Conservation (phyloP, 2,888 invertebrate species). For the Nasonovia ribisnigri region DNA sequence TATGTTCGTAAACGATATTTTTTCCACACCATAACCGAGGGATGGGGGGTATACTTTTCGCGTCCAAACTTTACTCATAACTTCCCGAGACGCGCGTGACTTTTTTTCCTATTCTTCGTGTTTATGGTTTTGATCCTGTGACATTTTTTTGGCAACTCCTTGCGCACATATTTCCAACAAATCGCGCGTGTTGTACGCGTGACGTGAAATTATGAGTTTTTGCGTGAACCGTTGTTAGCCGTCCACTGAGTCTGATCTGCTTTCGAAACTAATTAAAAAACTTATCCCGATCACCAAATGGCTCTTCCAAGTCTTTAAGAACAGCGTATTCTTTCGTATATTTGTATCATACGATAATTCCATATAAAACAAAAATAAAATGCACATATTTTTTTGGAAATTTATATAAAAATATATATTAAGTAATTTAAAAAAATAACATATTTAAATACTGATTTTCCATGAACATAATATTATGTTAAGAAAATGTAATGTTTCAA, state of each 20-base stretch:
- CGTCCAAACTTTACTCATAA: constrained; percentile 60
- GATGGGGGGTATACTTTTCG: background rate
- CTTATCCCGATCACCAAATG: background rate
- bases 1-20: constrained; percentile 3
- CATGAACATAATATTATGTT: background rate
- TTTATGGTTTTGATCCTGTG: background rate
- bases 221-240: constrained; percentile 8
- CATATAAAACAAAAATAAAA: background rate
- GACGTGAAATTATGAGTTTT: constrained; percentile 52
- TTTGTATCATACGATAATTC: background rate
- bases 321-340: background rate
- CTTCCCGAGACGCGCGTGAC: constrained; percentile 42
- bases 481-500: background rate
- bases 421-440: background rate
- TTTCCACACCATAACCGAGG: background rate
- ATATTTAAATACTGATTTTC: background rate
- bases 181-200: background rate
- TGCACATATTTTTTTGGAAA: background rate
- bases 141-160: constrained; percentile 47
- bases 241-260: constrained; percentile 17
- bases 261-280: constrained; percentile 54
- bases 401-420: background rate
- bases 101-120: background rate
- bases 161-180: constrained; percentile 4
- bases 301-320: background rate